These are phyloP conservation scores for Cotesia typhae DNA, from an alignment of 1,140 invertebrate species.

Conservation along the genomic window DNA sequence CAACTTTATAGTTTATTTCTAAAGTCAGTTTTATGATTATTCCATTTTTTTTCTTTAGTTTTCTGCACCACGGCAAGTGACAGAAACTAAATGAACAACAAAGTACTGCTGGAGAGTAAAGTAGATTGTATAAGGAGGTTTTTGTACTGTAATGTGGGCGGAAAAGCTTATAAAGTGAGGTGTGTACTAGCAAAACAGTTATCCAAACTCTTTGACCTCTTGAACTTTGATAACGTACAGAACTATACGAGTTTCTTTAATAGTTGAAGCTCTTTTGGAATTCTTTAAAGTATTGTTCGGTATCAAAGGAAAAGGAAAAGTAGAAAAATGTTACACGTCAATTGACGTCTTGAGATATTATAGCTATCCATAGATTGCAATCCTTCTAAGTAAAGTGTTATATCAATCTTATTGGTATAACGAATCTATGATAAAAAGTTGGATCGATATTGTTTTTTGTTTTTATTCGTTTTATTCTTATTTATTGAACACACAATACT, in stretches of 20 bases:
- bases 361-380: background rate
- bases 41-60: background rate
- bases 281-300: slow-evolving; percentile 17
- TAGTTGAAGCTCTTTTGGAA: slow-evolving; percentile 16
- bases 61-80: background rate
- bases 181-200: background rate
- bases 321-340: slow-evolving; percentile 10
- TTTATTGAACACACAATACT: background rate
- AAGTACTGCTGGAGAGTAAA: background rate
- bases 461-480: too few species aligned
- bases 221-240: background rate
- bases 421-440: background rate
- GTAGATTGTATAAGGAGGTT: background rate
- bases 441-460: too few species aligned
- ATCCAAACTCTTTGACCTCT: slow-evolving; percentile 2
- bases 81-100: slow-evolving; percentile 2
- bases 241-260: slow-evolving; percentile 6
- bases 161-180: slow-evolving; percentile 1
- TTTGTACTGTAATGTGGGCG: background rate
- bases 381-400: slow-evolving; percentile 9
- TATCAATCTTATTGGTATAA: slow-evolving; percentile 12
- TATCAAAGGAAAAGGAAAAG: slow-evolving; percentile 1
- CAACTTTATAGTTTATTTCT: too few species aligned
- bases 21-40: too few species aligned
- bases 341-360: slow-evolving; percentile 15